These are phyloP conservation scores for Drosophila gunungcola DNA, from an alignment of 1,140 invertebrate species.

Conservation along the genomic window DNA sequence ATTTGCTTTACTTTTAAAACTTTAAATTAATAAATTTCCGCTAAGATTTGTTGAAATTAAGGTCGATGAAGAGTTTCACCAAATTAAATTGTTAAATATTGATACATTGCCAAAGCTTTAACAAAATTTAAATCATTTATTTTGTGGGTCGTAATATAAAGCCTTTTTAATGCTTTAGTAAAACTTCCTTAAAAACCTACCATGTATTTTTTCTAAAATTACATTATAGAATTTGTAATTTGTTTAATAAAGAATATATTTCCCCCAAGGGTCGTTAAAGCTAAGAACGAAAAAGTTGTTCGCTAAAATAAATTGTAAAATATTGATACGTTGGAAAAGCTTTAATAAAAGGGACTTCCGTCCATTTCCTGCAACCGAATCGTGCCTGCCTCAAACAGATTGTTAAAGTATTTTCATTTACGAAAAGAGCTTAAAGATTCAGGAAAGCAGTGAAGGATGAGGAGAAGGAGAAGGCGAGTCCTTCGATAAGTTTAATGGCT, in stretches of 20 bases:
- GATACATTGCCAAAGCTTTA: too few species aligned
- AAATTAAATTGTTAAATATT: too few species aligned
- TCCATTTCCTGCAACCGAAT: neutral
- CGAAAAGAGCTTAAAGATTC: constrained; percentile 20
- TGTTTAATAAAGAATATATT: neutral
- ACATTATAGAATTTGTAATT: neutral
- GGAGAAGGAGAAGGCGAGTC: neutral
- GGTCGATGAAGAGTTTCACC: too few species aligned
- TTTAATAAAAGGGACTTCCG: constrained; percentile 11
- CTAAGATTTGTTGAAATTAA: too few species aligned
- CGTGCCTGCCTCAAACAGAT: constrained; percentile 8
- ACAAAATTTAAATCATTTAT: neutral
- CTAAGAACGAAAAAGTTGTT: neutral
- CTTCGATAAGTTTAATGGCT: constrained; percentile 68
- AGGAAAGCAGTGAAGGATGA: neutral
- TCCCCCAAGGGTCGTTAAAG: neutral
- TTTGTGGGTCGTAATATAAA: neutral
- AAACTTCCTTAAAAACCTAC: too few species aligned
- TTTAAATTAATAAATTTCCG: too few species aligned
- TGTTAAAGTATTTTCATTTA: neutral
- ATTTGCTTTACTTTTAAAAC: too few species aligned
- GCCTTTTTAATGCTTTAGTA: too few species aligned
- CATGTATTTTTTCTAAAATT: neutral
- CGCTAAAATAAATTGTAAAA: constrained; percentile 11
- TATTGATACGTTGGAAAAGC: constrained; percentile 17